These are phyloP conservation scores for Microtus oregoni DNA, from an alignment of 2,113 vertebrate species.

Conservation along the genomic window DNA sequence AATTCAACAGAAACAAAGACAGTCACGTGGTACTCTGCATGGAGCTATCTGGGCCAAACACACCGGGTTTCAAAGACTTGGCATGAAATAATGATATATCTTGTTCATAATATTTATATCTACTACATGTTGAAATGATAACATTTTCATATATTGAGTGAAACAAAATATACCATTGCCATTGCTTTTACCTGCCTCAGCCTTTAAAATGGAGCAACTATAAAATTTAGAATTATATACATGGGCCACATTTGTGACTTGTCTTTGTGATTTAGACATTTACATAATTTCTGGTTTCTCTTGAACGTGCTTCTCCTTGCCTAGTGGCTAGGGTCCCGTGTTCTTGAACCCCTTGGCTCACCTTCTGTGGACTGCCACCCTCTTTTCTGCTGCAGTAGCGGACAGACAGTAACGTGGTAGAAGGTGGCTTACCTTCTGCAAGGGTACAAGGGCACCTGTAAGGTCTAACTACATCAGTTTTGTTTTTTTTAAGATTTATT, in stretches of 20 bases:
- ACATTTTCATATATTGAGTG: background rate
- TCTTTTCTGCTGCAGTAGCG: background rate
- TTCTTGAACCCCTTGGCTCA: background rate
- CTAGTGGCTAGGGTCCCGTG: background rate
- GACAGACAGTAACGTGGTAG: background rate
- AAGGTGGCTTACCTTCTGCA: background rate
- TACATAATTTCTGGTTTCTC: background rate
- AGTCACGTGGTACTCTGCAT: background rate
- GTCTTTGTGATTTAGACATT: constrained; percentile 4
- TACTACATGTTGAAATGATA: background rate
- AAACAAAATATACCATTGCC: background rate
- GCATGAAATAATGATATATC: background rate
- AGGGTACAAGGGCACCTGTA: too few species aligned
- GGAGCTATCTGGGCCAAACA: background rate
- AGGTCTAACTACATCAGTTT: background rate
- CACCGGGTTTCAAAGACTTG: background rate
- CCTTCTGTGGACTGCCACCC: background rate
- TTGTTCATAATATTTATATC: background rate
- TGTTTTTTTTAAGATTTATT: too few species aligned
- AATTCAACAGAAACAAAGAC: background rate
- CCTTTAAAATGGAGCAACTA: background rate
- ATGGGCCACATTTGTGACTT: background rate
- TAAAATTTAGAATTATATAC: constrained; percentile 34
- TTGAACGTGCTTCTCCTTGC: background rate
- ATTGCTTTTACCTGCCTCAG: background rate